Base-by-base conservation (phyloP, 2,797 vertebrate species). In the Sus cebifrons region DNA sequence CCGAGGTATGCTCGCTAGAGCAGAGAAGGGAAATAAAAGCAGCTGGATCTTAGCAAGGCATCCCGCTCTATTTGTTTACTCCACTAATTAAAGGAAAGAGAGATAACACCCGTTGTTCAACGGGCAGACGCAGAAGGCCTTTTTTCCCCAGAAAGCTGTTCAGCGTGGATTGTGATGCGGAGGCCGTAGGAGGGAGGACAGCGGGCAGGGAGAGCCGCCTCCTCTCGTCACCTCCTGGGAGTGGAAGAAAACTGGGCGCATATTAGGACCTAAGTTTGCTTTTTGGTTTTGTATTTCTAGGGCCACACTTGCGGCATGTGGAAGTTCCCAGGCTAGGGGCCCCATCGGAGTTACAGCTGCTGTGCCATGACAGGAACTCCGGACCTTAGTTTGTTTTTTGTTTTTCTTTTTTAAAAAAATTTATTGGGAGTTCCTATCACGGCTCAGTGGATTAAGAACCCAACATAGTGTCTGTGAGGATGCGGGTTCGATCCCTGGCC, bases 1-100 rank as follows among this genome's bases (percentile, higher is more conserved):
- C 74, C 89, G 54, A 86, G 56, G 9, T n/a, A 81, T 49, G 85
- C 68, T 12, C 18, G 0, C 16, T 60, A 27, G 14, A 81, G 58
- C 25, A 52, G 64, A 77, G 32, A 58, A 60, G 27, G 20, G 32
- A 87, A 94, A 95, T 79, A 75, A 95, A 95, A 94, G 49, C 58
- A 83, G 73, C 67, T 87, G 58, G 56, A 62, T 60, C 78, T 83
- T 81, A 89, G 88, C 71, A 81, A 93, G 89, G 62, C 96, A 82
- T 71, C 84, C 67, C 54, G 74, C 91, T 87, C 3, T 91, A 96
- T 91, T 90, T 92, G 95, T 83, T 94, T 93, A 86, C 58, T 90
- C 64, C 54, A 36, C 86, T 95, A 93, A 96, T 94, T 96, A 92
- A 91, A 94, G 62, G n/a, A 95, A 84, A 79, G 78, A 96, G 85